Evolutionary conservation across 1,140 invertebrate genomes (phyloP).

Genomic region (Ips typographus): DNA sequence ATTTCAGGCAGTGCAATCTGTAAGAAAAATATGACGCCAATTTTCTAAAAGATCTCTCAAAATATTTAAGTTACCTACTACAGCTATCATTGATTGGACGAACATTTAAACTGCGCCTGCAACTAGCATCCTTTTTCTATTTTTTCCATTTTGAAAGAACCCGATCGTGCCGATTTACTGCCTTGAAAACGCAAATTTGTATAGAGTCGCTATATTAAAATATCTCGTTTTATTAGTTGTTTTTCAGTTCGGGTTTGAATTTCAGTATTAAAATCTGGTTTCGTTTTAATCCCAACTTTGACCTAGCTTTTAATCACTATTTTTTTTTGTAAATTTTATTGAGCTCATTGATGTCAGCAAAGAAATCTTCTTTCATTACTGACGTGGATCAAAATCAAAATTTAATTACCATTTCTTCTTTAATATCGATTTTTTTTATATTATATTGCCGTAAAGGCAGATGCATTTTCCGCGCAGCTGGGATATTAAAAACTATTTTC

Average conservation of each 20-base stretch:
- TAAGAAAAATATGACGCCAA: slow-evolving; percentile 20
- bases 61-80: not conserved
- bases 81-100: not conserved
- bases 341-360: no score
- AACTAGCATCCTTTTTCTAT: not conserved
- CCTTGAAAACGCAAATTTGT: slow-evolving; percentile 5
- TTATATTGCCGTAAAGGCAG: no score
- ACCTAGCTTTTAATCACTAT: not conserved
- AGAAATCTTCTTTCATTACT: no score
- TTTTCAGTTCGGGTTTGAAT: not conserved
- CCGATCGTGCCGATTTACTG: slow-evolving; percentile 3
- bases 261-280: slow-evolving; percentile 12
- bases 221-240: slow-evolving; percentile 1
- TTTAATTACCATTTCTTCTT: no score
- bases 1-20: slow-evolving; percentile 14
- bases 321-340: no score
- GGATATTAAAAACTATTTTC: slow-evolving; percentile 1
- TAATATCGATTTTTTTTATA: no score
- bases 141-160: slow-evolving; percentile 8
- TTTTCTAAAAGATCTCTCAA: slow-evolving; percentile 1
- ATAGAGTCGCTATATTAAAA: slow-evolving; percentile 15
- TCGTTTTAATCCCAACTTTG: not conserved
- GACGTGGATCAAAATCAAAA: no score
- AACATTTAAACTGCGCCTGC: not conserved
- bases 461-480: not conserved